Conservation (phyloP, 2,888 invertebrate genomes). For the Arrhopalites spinosus region DNA sequence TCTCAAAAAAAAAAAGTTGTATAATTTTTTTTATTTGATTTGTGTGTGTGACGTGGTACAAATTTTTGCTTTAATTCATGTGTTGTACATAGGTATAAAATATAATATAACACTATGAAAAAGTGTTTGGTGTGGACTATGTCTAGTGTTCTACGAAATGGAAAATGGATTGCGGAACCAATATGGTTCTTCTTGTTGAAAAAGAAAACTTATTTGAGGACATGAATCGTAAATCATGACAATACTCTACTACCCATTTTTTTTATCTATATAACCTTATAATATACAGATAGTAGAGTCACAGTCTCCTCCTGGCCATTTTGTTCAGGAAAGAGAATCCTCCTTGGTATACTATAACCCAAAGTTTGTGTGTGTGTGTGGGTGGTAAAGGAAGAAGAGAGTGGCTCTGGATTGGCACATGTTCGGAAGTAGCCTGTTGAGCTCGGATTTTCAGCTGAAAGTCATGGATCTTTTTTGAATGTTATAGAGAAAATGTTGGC, state of each 20-base stretch:
- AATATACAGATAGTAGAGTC: background rate
- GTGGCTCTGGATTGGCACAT: conserved; percentile 35
- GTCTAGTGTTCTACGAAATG: conserved; percentile 1
- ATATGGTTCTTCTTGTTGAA: no score
- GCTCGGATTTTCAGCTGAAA: conserved; percentile 37
- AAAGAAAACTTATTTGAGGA: conserved; percentile 25
- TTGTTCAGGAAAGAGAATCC: background rate
- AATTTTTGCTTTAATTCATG: background rate
- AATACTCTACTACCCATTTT: no score
- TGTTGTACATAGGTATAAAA: no score
- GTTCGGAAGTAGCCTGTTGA: conserved; percentile 44
- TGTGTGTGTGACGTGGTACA: background rate
- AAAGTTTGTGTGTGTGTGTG: conserved; percentile 36
- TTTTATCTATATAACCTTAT: no score
- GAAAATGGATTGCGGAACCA: conserved; percentile 21
- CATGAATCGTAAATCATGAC: conserved; percentile 37
- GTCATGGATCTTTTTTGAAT: conserved; percentile 22
- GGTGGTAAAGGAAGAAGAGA: conserved; percentile 28
- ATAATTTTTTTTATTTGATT: background rate
- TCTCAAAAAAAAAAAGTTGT: background rate
- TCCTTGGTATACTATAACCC: background rate
- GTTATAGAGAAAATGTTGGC: no score
- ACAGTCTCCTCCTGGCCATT: background rate
- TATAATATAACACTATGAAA: no score
- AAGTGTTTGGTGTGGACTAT: background rate